Evolutionary conservation across 2,113 vertebrate genomes (phyloP).

Genomic region (Jaculus jaculus): DNA sequence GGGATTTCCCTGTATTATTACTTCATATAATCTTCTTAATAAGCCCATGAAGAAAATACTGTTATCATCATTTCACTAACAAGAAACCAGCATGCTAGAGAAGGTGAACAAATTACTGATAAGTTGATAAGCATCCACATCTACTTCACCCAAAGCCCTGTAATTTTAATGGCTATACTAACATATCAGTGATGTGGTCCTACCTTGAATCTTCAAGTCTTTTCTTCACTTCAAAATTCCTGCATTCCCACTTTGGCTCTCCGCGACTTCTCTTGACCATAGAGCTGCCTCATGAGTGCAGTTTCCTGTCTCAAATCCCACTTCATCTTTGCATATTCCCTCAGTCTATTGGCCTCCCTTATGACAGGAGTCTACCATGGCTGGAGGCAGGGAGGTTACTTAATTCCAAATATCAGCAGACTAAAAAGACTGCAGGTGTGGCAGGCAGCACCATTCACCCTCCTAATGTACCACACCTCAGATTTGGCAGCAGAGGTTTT

Average conservation of each 20-base stretch:
- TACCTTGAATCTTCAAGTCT: not conserved
- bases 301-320: not conserved
- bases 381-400: not conserved
- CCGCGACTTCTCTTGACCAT: not conserved
- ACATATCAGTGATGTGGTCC: not conserved
- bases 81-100: not conserved
- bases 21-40: not conserved
- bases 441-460: not conserved
- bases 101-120: slow-evolving; percentile 5
- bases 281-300: not conserved
- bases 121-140: not conserved
- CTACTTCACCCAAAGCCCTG: not conserved
- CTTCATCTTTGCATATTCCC: not conserved
- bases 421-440: not conserved
- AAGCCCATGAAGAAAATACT: not conserved
- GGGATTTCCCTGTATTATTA: not conserved
- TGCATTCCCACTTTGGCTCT: not conserved
- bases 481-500: not conserved
- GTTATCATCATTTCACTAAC: slow-evolving; percentile 17
- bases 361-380: not conserved
- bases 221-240: not conserved
- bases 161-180: not conserved
- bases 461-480: not conserved
- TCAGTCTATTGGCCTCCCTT: not conserved
- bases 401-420: not conserved